These are phyloP conservation scores for Hedya salicella DNA, from an alignment of 2,888 invertebrate genomes.

Conservation along the genomic window DNA sequence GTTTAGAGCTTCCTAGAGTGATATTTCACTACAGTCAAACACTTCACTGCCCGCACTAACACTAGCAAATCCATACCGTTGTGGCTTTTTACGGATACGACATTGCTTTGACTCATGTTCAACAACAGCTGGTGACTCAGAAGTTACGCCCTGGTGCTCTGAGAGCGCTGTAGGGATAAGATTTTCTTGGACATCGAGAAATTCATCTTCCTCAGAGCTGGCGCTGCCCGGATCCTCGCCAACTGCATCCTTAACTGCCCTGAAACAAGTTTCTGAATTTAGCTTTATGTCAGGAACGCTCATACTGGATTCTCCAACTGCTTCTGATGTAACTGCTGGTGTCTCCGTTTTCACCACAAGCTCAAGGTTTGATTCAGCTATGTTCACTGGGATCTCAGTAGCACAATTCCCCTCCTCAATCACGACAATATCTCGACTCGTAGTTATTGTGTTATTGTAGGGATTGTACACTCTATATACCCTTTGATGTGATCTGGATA, in stretches of 20 bases:
- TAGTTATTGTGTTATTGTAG: slow-evolving; percentile 41
- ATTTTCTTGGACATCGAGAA: neutral
- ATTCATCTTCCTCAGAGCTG: slow-evolving; percentile 2
- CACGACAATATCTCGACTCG: slow-evolving; percentile 45
- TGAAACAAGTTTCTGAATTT: neutral
- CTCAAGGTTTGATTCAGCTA: neutral
- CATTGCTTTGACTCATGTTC: neutral
- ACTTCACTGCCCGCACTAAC: neutral
- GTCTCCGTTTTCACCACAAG: neutral
- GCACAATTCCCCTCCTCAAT: slow-evolving; percentile 29
- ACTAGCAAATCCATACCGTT: neutral
- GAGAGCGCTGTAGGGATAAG: neutral
- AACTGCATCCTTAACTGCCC: slow-evolving; percentile 1
- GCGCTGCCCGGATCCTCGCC: neutral
- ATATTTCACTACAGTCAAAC: neutral
- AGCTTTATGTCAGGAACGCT: neutral
- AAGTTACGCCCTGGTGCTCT: neutral
- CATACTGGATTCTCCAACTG: neutral
- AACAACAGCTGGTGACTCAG: neutral
- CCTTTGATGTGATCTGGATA: neutral
- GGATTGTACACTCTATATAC: slow-evolving; percentile 44
- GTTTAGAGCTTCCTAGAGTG: slow-evolving; percentile 16
- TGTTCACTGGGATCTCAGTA: neutral
- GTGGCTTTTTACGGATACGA: neutral
- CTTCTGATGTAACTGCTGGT: neutral